Percentiles rank a stretch among this genome's conserved stretches.
Evolutionary conservation across 1,140 invertebrate genomes (phyloP).

Genomic region (Chymomyza costata): DNA sequence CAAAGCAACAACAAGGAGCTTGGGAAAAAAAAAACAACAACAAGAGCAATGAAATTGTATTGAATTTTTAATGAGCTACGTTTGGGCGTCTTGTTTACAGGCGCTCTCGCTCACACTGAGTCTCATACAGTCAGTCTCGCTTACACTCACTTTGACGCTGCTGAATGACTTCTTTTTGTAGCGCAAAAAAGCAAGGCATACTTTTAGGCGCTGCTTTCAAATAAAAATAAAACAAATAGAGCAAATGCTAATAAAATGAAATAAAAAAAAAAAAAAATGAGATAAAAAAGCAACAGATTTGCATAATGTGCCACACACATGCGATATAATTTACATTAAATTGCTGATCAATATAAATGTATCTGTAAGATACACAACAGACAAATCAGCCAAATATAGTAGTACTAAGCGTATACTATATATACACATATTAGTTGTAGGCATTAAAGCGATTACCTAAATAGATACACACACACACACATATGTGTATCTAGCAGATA

Average conservation of each 20-base stretch:
- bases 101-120: slow-evolving; percentile 1
- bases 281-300: slow-evolving; percentile 50
- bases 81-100: not conserved
- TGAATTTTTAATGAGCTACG: slow-evolving; percentile 69
- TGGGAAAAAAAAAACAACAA: no score
- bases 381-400: no score
- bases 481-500: slow-evolving; percentile 27
- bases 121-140: no score
- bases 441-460: slow-evolving; percentile 53
- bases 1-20: slow-evolving; percentile 5
- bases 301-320: slow-evolving; percentile 54
- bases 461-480: slow-evolving; percentile 5
- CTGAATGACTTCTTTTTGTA: no score
- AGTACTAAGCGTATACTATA: no score
- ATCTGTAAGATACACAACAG: no score
- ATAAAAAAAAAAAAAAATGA: slow-evolving; percentile 66
- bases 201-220: slow-evolving; percentile 11
- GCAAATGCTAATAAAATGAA: slow-evolving; percentile 32
- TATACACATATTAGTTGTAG: no score
- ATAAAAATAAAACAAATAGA: slow-evolving; percentile 67
- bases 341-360: slow-evolving; percentile 72
- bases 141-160: no score
- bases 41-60: slow-evolving; percentile 49
- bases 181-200: no score
- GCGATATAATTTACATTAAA: slow-evolving; percentile 73